Base-by-base conservation (phyloP, 2,797 vertebrate species). In the Acestrorhynchus altus region DNA sequence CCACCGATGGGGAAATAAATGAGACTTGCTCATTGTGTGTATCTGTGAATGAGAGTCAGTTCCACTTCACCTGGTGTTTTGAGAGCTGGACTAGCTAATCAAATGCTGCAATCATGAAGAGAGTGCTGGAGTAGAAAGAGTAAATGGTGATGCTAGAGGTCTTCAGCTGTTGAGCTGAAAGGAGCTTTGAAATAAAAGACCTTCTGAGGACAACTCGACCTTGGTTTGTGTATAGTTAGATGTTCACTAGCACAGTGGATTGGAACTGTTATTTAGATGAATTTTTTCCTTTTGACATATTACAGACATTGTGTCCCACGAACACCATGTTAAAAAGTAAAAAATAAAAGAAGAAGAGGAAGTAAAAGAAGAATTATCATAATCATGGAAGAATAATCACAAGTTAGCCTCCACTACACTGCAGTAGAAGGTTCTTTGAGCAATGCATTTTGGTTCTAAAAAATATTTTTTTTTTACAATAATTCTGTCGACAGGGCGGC, bases 91-190 rank as follows among this genome's bases (percentile, higher is more conserved):
- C 40, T 67, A 76, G 56, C 63, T 69, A 76, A 73, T 68, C 28
- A 72, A 73, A 82, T n/a, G 28, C 42, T 72, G 15, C 40, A 72
- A 67, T 51, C 63, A 56, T 71, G 44, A 76, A 59, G 46, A 42
- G 8, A 76, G 60, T 13, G 40, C 39, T 40, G 28, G 60, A 54
- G 49, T 65, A 59, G 60, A 11, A n/a, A 28, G 31, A 24, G 46
- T 47, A 44, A 31, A 39, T 18, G 39, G 56, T 24, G 9, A 11
- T 18, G 31, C 44, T 24, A 42, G 49, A 12, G 49, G 28, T 18
- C 18, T 9, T 56, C 28, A 64, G 26, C n/a, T 35, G 24, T 12
- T 51, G 65, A 69, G 52, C 40, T 54, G 24, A 54, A 51, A 49
- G 52, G 47, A 13, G 61, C 35, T 44, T 16, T 24, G 20, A 42